A percentile compares a stretch with the other conserved stretches of the same genome.
Evolutionary conservation across 2,113 vertebrate genomes (phyloP).

Genomic region (Cryptomyrus ogoouensis): DNA sequence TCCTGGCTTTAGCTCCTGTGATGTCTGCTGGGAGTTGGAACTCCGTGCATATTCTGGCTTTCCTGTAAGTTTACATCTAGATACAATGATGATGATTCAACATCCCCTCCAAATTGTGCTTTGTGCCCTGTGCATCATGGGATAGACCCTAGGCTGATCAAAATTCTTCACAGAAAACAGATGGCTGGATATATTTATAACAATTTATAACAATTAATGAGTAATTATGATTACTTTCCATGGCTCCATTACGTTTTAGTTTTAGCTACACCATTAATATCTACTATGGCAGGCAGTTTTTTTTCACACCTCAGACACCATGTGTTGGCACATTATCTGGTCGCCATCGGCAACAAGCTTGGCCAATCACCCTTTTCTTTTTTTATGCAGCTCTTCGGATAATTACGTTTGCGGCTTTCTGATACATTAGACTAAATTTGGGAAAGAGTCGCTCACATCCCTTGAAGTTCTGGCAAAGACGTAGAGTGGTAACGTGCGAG

Average conservation of each 20-base stretch:
- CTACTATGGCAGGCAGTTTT: not conserved
- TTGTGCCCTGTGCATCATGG: not conserved
- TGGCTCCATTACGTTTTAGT: not conserved
- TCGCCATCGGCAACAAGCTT: not conserved
- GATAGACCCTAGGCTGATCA: not conserved
- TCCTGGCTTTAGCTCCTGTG: not conserved
- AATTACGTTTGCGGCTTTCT: not conserved
- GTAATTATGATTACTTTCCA: not conserved
- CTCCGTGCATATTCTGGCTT: not conserved
- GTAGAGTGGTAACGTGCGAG: not conserved
- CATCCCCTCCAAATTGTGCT: not conserved
- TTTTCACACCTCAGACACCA: not conserved
- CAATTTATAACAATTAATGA: not conserved
- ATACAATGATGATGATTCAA: not conserved
- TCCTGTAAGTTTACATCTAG: not conserved
- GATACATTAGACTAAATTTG: not conserved
- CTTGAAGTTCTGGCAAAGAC: not conserved
- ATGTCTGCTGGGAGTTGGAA: not conserved
- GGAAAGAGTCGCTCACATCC: not conserved
- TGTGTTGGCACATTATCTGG: not conserved
- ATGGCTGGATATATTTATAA: not conserved
- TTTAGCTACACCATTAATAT: not conserved
- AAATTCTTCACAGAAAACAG: not conserved
- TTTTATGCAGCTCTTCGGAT: not conserved
- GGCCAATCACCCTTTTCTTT: not conserved